Evolutionary conservation across 2,797 vertebrate genomes (phyloP).

Genomic region (Synaphobranchus kaupii): DNA sequence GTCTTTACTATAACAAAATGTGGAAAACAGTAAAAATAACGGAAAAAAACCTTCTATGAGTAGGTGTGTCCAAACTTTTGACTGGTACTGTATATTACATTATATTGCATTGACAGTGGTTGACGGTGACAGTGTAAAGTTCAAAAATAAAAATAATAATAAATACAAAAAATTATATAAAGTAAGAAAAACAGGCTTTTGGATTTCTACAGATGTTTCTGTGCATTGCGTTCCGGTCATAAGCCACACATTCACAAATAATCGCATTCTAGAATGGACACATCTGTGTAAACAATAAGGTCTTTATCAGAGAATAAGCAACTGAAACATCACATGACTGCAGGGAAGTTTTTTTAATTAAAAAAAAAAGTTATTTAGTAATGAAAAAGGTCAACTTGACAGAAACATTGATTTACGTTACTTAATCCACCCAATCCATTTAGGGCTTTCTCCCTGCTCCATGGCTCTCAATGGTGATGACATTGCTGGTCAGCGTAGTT

Average conservation of each 20-base stretch:
- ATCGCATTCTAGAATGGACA: neutral
- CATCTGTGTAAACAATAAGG: neutral
- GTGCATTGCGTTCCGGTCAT: neutral
- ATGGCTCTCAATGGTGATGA: neutral
- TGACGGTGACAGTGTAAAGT: neutral
- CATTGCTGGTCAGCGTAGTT: neutral
- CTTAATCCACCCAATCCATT: neutral
- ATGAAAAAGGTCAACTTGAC: slow-evolving; percentile 2
- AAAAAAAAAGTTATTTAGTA: neutral
- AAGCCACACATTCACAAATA: neutral
- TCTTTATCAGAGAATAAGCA: neutral
- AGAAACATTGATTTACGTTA: neutral
- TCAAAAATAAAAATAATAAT: neutral
- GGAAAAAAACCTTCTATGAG: no score
- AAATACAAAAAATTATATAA: neutral
- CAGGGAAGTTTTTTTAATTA: neutral
- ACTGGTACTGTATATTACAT: no score
- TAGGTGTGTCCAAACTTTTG: no score
- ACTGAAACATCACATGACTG: neutral
- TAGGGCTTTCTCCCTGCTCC: neutral
- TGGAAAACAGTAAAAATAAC: no score
- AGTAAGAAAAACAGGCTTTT: no score
- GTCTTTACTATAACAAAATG: no score
- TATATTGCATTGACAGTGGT: neutral
- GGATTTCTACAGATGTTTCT: neutral